phyloP scores from a whole-genome alignment of 2,113 vertebrate species.

The Tricholaema leucomelas region DNA sequence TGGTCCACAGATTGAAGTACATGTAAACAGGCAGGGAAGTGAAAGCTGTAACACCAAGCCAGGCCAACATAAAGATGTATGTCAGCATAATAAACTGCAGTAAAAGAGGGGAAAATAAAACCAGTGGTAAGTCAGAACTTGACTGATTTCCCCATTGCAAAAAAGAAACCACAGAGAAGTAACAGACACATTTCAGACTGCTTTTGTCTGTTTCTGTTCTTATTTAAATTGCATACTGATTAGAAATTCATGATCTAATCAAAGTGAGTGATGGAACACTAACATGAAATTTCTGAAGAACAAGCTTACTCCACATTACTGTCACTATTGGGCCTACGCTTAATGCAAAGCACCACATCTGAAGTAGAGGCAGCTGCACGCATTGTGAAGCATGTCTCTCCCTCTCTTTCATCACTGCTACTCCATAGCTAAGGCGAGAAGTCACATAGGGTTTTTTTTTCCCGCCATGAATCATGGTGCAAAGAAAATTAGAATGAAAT shows the following conservation, averaged over 20 bases:
- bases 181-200: background rate
- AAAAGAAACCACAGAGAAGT: background rate
- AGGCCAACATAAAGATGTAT: constrained; percentile 98
- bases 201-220: background rate
- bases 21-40: constrained; percentile 97
- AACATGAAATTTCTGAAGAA: background rate
- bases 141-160: background rate
- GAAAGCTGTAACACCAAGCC: constrained; percentile 97
- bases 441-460: too few relatives aligned
- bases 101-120: constrained; percentile 5
- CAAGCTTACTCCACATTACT: background rate
- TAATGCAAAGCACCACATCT: background rate
- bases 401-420: background rate
- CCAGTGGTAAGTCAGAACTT: background rate
- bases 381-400: background rate
- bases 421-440: background rate
- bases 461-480: background rate
- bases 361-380: background rate
- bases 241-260: background rate
- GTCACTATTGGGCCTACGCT: background rate
- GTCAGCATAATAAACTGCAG: constrained; percentile 98
- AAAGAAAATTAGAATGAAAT: background rate
- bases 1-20: constrained; percentile 99
- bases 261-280: background rate
- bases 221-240: background rate